phyloP scores from a whole-genome alignment of 2,113 vertebrate species.

The Podilymbus podiceps region DNA sequence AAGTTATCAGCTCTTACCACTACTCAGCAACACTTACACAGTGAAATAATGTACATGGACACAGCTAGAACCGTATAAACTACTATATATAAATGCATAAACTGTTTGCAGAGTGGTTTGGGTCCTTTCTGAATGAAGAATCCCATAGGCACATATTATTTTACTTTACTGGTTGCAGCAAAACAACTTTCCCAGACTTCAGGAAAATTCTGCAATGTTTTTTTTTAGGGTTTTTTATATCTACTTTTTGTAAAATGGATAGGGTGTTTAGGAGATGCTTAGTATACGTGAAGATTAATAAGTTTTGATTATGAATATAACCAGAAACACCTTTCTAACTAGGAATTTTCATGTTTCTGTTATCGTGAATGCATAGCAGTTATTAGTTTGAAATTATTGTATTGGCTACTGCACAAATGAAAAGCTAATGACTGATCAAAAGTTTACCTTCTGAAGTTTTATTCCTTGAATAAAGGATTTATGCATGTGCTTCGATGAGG shows the following conservation, averaged over 20 bases:
- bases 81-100: not conserved
- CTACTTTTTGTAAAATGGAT: not conserved
- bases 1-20: not conserved
- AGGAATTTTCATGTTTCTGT: not conserved
- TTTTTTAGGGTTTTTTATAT: not conserved
- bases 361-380: not conserved
- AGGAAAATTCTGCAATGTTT: not conserved
- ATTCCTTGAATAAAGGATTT: not conserved
- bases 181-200: not conserved
- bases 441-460: not conserved
- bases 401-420: not conserved
- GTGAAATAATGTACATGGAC: not conserved
- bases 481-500: not conserved
- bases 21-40: not conserved
- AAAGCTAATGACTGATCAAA: not conserved
- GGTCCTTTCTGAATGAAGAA: not conserved
- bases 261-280: not conserved
- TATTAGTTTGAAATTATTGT: not conserved
- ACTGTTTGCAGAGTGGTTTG: not conserved
- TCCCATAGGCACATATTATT: not conserved
- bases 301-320: not conserved
- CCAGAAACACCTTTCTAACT: not conserved
- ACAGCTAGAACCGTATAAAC: not conserved
- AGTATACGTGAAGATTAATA: not conserved
- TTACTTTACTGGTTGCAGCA: not conserved